Evolutionary conservation across 2,113 vertebrate species (phyloP), one percentile per base, ranked within the genome.

Genomic region (Physeter macrocephalus): DNA sequence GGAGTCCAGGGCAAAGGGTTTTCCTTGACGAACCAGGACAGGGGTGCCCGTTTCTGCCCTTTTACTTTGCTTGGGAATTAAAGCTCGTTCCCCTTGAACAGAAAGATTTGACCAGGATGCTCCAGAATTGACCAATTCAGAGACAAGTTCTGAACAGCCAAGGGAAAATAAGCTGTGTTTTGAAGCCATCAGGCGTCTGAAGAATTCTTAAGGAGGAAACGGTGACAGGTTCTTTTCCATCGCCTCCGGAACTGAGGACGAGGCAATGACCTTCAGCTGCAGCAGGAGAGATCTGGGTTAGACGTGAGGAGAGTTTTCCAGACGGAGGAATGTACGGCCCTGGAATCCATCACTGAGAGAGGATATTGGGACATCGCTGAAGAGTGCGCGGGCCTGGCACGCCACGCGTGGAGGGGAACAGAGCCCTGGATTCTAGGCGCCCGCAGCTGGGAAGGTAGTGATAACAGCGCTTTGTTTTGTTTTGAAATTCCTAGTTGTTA

Each of bases 231-330:
- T 90, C 82, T 90, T 95, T 90, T 36, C 92, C 61, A 18, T 59
- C 29, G 21, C 34, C 62, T 3, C 27, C 14, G 5, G 49, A 62
- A 49, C 41, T 27, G 0, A 74, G 66, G 13, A 59, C 54, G n/a
- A 29, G 80, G 18, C 46, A 10, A 20, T 27, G 83, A 52, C 13
- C 62, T 34, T n/a, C 64, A 57, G 54, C n/a, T 15, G 64, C 36
- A 84, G 80, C 8, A 3, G 43, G 78, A 78, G 20, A 31, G 64
- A 18, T 66, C 61, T 1, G 2, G 5, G 57, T 72, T 54, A 93
- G 87, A 93, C 21, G 3, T 46, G 83, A 93, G 93, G 21, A 41
- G 84, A 72, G 57, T 59, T 89, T 93, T 95, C 94, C 83, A 93
- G 94, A 36, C 14, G 2, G 57, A 93, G 62, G 72, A 94, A 74